Percentiles rank a stretch among this genome's conserved stretches.
Conservation (phyloP, 2,888 invertebrate genomes). For the Vanessa cardui region DNA sequence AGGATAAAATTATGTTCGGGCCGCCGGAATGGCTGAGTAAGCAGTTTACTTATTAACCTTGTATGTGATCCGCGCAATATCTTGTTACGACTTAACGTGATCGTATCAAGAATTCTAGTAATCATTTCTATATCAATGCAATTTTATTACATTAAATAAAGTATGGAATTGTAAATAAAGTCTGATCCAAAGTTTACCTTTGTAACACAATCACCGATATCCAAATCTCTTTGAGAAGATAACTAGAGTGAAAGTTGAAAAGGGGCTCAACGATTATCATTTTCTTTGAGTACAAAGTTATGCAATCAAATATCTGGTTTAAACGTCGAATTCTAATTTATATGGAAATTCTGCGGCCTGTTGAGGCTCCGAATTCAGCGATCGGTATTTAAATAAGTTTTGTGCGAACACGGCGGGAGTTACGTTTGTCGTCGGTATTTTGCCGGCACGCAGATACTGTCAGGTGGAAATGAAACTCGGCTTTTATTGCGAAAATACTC, state of each 20-base stretch:
- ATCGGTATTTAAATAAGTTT: constrained; percentile 49
- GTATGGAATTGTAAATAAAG: constrained; percentile 28
- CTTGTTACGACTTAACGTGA: constrained; percentile 39
- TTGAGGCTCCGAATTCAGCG: constrained; percentile 46
- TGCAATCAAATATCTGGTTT: constrained; percentile 66
- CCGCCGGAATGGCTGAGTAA: constrained; percentile 48
- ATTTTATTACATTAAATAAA: constrained; percentile 42
- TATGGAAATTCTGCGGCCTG: constrained; percentile 66
- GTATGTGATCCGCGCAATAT: constrained; percentile 41
- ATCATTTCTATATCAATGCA: constrained; percentile 14
- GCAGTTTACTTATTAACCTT: constrained; percentile 55
- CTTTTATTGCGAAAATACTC: neutral
- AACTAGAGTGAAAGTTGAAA: constrained; percentile 28
- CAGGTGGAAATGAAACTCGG: neutral
- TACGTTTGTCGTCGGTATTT: constrained; percentile 11
- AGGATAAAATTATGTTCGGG: constrained; percentile 42
- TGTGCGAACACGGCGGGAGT: constrained; percentile 6
- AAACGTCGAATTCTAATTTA: constrained; percentile 68
- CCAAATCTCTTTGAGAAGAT: constrained; percentile 20
- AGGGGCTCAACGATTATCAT: constrained; percentile 31
- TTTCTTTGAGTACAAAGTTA: constrained; percentile 43
- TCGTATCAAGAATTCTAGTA: constrained; percentile 33
- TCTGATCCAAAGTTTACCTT: constrained; percentile 17
- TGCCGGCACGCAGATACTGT: constrained; percentile 5
- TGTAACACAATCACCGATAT: constrained; percentile 22